Conservation (phyloP, 2,113 vertebrate species). For the Campylomormyrus numenius region DNA sequence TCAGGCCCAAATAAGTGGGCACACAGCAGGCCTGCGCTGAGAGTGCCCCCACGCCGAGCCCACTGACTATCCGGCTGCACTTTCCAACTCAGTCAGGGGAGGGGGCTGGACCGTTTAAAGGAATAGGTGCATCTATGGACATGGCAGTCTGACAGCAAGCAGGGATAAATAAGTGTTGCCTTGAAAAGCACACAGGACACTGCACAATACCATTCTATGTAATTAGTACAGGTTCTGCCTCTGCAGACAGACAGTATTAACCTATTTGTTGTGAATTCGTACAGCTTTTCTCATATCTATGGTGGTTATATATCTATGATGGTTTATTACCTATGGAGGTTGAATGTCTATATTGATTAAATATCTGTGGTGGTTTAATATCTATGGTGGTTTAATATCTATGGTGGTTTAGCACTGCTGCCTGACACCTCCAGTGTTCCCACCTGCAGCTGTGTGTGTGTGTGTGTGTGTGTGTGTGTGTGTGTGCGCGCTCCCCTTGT, state of each 20-base stretch:
- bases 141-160: not conserved
- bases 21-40: not conserved
- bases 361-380: too few species aligned
- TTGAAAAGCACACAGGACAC: not conserved
- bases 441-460: not conserved
- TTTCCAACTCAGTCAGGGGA: not conserved
- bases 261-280: not conserved
- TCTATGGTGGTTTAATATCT: not conserved
- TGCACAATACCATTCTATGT: not conserved
- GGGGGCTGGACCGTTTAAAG: not conserved
- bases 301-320: not conserved
- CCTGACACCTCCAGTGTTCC: not conserved
- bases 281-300: not conserved
- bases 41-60: constrained; percentile 37
- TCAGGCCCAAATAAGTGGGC: constrained; percentile 21
- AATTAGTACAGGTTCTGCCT: not conserved
- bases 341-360: not conserved
- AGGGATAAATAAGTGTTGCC: not conserved
- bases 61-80: not conserved
- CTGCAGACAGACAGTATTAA: not conserved
- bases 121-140: too few species aligned
- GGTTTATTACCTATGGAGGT: not conserved
- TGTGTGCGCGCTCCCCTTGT: not conserved
- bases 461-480: not conserved
- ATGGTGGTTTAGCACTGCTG: not conserved